phyloP scores from a whole-genome alignment of 2,113 vertebrate species.

The Rhynchopsitta pachyrhyncha region DNA sequence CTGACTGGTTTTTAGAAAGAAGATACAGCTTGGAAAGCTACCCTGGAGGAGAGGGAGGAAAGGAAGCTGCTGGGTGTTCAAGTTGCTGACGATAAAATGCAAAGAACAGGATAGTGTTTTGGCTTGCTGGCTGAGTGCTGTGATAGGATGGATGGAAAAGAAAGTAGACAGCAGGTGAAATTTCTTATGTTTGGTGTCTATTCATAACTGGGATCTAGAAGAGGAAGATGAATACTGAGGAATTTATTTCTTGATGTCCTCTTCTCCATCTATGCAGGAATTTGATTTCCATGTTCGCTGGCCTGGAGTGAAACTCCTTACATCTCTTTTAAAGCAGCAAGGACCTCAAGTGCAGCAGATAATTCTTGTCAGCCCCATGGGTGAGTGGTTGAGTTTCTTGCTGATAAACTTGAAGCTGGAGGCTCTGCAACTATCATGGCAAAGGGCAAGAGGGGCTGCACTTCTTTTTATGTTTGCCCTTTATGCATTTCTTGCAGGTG shows the following conservation, averaged over 20 bases:
- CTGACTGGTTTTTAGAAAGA: not conserved
- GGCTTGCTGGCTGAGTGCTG: not conserved
- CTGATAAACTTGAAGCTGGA: not conserved
- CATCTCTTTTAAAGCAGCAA: constrained; percentile 90
- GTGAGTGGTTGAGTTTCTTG: constrained; percentile 69
- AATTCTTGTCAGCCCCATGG: constrained; percentile 96
- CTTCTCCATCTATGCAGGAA: constrained; percentile 75
- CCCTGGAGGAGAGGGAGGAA: not conserved
- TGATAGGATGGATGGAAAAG: not conserved
- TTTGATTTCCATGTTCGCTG: constrained; percentile 99
- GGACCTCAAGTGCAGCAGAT: constrained; percentile 91
- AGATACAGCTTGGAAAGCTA: not conserved
- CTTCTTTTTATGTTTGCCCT: not conserved
- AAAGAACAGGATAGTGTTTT: not conserved
- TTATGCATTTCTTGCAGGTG: constrained; percentile 76
- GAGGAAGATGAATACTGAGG: not conserved
- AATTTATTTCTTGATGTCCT: not conserved
- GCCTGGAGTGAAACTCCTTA: constrained; percentile 94
- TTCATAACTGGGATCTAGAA: not conserved
- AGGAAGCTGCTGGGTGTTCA: not conserved
- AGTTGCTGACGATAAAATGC: not conserved
- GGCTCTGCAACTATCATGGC: not conserved
- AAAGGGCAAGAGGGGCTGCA: not conserved
- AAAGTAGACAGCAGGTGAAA: not conserved
- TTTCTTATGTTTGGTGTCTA: not conserved